phyloP scores from a whole-genome alignment of 2,797 vertebrate genomes.

The Gobionotothen gibberifrons region DNA sequence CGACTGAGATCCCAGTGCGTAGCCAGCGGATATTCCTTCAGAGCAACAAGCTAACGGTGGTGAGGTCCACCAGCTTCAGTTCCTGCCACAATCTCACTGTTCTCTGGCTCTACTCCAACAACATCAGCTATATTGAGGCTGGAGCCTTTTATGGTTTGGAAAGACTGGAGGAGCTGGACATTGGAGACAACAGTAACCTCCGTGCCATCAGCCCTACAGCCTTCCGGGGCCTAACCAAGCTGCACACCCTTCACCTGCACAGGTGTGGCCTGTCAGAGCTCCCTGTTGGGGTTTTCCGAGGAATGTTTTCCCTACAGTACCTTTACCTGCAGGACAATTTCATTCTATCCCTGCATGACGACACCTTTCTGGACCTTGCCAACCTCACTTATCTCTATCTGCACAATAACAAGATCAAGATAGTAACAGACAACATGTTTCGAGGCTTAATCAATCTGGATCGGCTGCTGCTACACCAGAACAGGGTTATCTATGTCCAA shows the following conservation, averaged over 20 bases:
- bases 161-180: slow-evolving; percentile 95
- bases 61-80: slow-evolving; percentile 93
- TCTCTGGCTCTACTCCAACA: slow-evolving; percentile 98
- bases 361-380: slow-evolving; percentile 95
- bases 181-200: slow-evolving; percentile 95
- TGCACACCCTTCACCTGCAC: slow-evolving; percentile 95
- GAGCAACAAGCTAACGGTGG: slow-evolving; percentile 92
- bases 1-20: slow-evolving; percentile 91
- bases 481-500: slow-evolving; percentile 90
- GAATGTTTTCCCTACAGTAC: slow-evolving; percentile 95
- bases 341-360: slow-evolving; percentile 90
- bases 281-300: slow-evolving; percentile 91
- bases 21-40: slow-evolving; percentile 98
- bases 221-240: slow-evolving; percentile 91
- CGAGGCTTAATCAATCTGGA: slow-evolving; percentile 93
- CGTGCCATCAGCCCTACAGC: slow-evolving; percentile 91
- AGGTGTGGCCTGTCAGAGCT: slow-evolving; percentile 95
- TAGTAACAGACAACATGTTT: slow-evolving; percentile 94
- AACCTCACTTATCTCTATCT: slow-evolving; percentile 98
- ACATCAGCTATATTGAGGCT: slow-evolving; percentile 93
- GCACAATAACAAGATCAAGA: slow-evolving; percentile 96
- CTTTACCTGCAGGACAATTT: slow-evolving; percentile 98
- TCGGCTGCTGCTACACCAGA: slow-evolving; percentile 95
- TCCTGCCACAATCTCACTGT: slow-evolving; percentile 96
- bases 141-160: slow-evolving; percentile 92